Base-by-base conservation (phyloP, 1,140 invertebrate genomes). In the Armadillidium nasatum region DNA sequence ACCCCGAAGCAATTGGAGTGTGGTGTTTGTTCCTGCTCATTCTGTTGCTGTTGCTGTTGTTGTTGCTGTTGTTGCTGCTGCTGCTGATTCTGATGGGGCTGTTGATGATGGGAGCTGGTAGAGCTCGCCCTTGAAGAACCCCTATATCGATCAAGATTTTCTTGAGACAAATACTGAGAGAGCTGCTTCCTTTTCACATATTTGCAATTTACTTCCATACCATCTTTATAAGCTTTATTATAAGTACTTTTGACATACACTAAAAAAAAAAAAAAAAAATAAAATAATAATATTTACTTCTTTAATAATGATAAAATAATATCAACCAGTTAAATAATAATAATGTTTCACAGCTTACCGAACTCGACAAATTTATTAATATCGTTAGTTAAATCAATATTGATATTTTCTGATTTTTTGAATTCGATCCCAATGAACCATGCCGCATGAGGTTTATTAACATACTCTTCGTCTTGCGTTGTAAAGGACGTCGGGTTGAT, bases 391-490 rank as follows among this genome's bases (percentile, higher is more conserved):
- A 99, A 88, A 86, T 99, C 94, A 68, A 98, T 89, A 83, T 96
- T 96, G 15, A 94, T 85, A 85, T 92, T 93, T 84, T 92, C 90
- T 11, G 90, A 89, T 85, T 94, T 95, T 79, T 91, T 89, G 84
- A 99, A 98, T 71, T 92, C 89, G 19, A 99, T 85, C 2, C 97
- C 97, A 82, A 99, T 96, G 84, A 98, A 98, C 97, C 97, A 99
- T 89, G 87, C 85, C 11, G 87, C 82, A 72, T 87, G 85, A 22
- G 77, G 72, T 23, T 33, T 78, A 81, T 82, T 79, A 78, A 84
- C 82, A 80, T 80, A 81, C 82, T 83, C 43, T 68, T 67, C 33
- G 80, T 82, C 60, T 33, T 85, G 76, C 67, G 87, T 86, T 71
- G 87, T 86, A 83, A 89, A 97, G 76, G 91, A 91, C 84, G 95